Evolutionary conservation across 2,113 vertebrate genomes (phyloP), one percentile per base, ranked within the genome.

Genomic region (Numida meleagris): DNA sequence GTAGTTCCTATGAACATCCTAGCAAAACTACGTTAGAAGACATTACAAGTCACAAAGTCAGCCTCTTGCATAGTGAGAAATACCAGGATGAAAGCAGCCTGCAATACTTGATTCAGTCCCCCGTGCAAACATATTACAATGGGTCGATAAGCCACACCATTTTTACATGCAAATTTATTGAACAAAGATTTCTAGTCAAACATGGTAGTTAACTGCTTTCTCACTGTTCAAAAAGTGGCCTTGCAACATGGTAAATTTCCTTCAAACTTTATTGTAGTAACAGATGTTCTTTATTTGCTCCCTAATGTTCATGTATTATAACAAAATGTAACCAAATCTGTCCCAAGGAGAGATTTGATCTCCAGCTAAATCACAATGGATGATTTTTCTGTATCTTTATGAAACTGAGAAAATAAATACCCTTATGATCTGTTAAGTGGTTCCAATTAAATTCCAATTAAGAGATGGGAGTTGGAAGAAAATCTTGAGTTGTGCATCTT

Each of bases 381-480:
- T 66, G 0, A 70, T 50, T 89, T 93, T 82, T 71, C 79, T 1
- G 0, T 82, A 77, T 91, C 79, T 88, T 95, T 77, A 94, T 71
- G 85, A 88, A 94, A 85, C 31, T 10, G 66, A 94, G 82, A 94
- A 8, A 25, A 88, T 59, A 82, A 93, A 90, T 53, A 92, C 62
- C 79, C 71, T 85, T 93, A 86, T 82, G 72, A 73, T 93, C 55
- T 80, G 75, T 12, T 70, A 63, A 40, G 38, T 63, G 61, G 38
- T 63, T 63, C 61, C 38, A 63, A 40, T 40, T 63, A 40, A 63
- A 27, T 71, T 80, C 50, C 55, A 77, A 62, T 53, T 76, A 71
- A 25, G 17, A 65, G 13, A 71, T 14, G 34, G 34, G 27, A 65
- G 31, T 66, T 72, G 57, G 25, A 90, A 73, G 62, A 70, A 36